A percentile compares a stretch with the other conserved stretches of the same genome.
Evolutionary conservation across 2,797 vertebrate genomes (phyloP).

Genomic region (Nothura maculosa): DNA sequence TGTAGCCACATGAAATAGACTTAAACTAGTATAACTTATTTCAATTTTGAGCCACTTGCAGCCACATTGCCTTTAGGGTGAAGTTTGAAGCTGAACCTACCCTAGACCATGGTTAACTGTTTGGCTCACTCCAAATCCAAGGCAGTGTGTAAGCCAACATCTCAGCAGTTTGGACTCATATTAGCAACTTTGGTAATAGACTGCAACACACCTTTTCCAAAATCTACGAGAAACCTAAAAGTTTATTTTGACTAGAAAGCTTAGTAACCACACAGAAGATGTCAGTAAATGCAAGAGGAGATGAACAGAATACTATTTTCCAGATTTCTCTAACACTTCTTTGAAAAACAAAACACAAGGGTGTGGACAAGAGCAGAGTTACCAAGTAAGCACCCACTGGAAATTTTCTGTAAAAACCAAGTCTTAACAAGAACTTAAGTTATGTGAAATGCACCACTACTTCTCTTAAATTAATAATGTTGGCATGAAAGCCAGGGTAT

Average conservation of each 20-base stretch:
- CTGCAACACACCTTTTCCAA: not conserved
- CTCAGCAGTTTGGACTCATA: not conserved
- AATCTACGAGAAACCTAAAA: not conserved
- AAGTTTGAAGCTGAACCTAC: not conserved
- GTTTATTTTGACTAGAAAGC: not conserved
- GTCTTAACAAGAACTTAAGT: not conserved
- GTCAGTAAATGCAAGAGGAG: accelerated
- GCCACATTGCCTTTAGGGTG: not conserved
- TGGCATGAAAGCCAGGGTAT: not conserved
- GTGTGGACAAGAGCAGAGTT: not conserved
- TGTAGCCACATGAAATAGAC: not conserved
- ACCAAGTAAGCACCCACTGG: not conserved
- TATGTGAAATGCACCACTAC: not conserved
- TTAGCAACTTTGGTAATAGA: not conserved
- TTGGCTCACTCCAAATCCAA: accelerated
- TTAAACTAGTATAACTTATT: not conserved
- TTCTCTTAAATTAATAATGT: not conserved
- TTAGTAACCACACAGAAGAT: accelerated
- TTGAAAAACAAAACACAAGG: not conserved
- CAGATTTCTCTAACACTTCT: not conserved
- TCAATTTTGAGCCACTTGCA: not conserved
- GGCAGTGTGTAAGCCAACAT: accelerated
- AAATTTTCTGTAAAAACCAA: not conserved
- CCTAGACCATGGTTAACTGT: not conserved
- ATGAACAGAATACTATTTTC: not conserved